Evolutionary conservation across 2,888 invertebrate species (phyloP), one percentile per base, ranked within the genome.

Genomic region (Elysia crispata): DNA sequence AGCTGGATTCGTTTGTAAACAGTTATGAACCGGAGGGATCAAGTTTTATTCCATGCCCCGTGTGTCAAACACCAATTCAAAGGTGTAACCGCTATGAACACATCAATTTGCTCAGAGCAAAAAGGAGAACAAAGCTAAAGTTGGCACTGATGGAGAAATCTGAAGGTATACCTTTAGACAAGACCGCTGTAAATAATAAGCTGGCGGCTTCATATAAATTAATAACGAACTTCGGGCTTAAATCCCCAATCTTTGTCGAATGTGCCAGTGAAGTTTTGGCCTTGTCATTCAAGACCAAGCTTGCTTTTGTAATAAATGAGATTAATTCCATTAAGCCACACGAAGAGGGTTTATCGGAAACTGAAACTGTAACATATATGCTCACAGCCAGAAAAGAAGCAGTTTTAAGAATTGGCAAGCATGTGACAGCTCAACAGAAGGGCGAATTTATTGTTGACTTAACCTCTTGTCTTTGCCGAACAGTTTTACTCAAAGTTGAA

Each of bases 41-140:
- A 31, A 50, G 57, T 73, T 80, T 60, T 31, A 72, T 80, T 76
- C 70, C 54, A 1, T 80, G 80, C 20, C 80, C 80, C 13, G n/a
- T 18, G 20, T 80, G 80, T 50, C 15, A 49, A 31, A 15, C 20
- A 5, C 28, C 76, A 50, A 18, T 80, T 23, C 76, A 76, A 25
- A 72, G 72, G 8, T 76, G 76, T 3, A 70, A 49, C 15, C 69
- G 80, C 5, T 80, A 80, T 54, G 72, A 80, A 33, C 57, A 77
- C 20, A 33, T 64, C 15, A 69, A 74, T 31, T 31, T 28, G 25
- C 33, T 60, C 31, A 73, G 77, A 31, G 23, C n/a, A 1, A 33
- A 30, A 0, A 69, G 57, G 11, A 33, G 41, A 28, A 77, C 72
- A 74, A 33, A 18, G 13, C 54, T 31, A 6, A 72, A 80, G 25